These are phyloP conservation scores for Meiosimyza decipiens DNA, from an alignment of 2,888 invertebrate genomes.

Conservation along the genomic window DNA sequence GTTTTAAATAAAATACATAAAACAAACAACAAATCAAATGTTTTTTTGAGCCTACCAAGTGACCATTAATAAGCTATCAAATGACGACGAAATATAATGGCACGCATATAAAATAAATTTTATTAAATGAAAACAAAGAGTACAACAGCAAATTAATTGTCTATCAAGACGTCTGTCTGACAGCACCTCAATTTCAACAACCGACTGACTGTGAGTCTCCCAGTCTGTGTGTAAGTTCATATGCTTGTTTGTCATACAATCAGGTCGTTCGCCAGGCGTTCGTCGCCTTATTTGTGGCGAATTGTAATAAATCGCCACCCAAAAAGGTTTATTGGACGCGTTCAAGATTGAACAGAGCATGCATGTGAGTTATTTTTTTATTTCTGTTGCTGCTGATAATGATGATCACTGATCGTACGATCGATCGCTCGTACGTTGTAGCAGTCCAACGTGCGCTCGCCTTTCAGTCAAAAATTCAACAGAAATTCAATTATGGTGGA, in stretches of 20 bases:
- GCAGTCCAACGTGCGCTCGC: constrained; percentile 20
- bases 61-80: constrained; percentile 58
- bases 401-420: neutral
- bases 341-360: neutral
- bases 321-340: constrained; percentile 20
- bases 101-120: constrained; percentile 48
- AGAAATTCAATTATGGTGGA: constrained; percentile 27
- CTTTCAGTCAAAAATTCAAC: constrained; percentile 23
- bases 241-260: constrained; percentile 40
- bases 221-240: constrained; percentile 51
- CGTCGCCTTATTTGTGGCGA: constrained; percentile 28
- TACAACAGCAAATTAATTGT: constrained; percentile 40
- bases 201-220: neutral
- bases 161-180: neutral
- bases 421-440: neutral
- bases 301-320: constrained; percentile 37
- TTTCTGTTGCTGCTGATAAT: neutral
- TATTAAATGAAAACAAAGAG: constrained; percentile 55
- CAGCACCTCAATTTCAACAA: neutral
- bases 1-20: constrained; percentile 44
- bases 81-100: constrained; percentile 37
- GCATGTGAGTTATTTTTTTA: neutral
- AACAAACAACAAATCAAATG: neutral
- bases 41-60: constrained; percentile 26
- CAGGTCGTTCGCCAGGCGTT: constrained; percentile 27